phyloP scores from a whole-genome alignment of 2,888 invertebrate genomes.

The Dyspetes luteomarginatus region DNA sequence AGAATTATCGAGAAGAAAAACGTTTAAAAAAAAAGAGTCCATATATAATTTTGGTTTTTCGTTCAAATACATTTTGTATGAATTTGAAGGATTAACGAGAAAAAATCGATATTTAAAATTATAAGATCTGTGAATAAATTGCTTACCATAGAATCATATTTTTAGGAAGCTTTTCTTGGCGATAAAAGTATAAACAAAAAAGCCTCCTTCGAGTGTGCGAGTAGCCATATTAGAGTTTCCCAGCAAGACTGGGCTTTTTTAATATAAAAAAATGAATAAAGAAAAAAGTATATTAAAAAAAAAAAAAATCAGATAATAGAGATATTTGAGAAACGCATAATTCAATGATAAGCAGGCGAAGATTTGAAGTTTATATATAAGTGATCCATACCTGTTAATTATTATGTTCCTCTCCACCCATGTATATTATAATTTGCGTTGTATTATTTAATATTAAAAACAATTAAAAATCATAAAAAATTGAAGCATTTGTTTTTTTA shows the following conservation, averaged over 20 bases:
- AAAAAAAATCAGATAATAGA: slow-evolving; percentile 22
- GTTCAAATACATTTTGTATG: slow-evolving; percentile 26
- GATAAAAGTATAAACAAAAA: slow-evolving; percentile 29
- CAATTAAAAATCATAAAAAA: slow-evolving; percentile 58
- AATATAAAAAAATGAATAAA: slow-evolving; percentile 9
- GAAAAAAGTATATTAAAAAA: slow-evolving; percentile 10
- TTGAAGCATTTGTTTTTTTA: background rate
- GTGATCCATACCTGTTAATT: slow-evolving; percentile 43
- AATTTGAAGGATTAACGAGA: slow-evolving; percentile 2
- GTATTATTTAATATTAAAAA: slow-evolving; percentile 57
- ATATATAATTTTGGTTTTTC: background rate
- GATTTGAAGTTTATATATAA: slow-evolving; percentile 37
- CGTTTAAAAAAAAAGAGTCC: background rate
- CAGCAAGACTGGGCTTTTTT: slow-evolving; percentile 46
- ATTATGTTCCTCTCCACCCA: slow-evolving; percentile 61
- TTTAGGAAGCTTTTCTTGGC: slow-evolving; percentile 62
- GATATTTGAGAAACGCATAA: slow-evolving; percentile 60
- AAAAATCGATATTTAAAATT: slow-evolving; percentile 1
- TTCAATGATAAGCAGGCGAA: slow-evolving; percentile 26
- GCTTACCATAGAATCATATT: slow-evolving; percentile 54
- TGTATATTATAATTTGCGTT: slow-evolving; percentile 55
- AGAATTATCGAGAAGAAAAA: slow-evolving; percentile 16
- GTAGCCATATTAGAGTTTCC: slow-evolving; percentile 46
- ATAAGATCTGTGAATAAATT: slow-evolving; percentile 23
- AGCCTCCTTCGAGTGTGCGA: slow-evolving; percentile 32